phyloP scores from a whole-genome alignment of 2,113 vertebrate genomes.

The Thalassoma bifasciatum region DNA sequence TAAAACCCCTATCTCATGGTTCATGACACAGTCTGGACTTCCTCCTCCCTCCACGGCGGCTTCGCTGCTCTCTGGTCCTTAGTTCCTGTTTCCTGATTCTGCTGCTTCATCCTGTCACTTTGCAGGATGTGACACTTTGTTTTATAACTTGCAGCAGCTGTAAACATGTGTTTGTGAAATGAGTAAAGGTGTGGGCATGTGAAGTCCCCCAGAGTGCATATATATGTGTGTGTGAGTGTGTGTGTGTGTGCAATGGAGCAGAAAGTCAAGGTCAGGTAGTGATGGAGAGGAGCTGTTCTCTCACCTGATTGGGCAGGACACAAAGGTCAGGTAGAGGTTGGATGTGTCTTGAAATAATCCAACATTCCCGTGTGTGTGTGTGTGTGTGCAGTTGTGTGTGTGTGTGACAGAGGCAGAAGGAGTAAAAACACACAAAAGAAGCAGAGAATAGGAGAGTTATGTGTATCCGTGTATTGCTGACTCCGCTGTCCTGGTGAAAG shows the following conservation, averaged over 20 bases:
- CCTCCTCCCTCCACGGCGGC: constrained; percentile 31
- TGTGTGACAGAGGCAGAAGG: constrained; percentile 13
- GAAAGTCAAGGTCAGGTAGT: constrained; percentile 59
- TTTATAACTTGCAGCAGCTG: neutral
- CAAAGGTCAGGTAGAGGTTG: constrained; percentile 57
- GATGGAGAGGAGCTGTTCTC: constrained; percentile 45
- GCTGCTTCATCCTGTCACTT: constrained; percentile 11
- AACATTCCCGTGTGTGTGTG: neutral
- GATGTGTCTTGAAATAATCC: constrained; percentile 8
- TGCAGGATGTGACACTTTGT: constrained; percentile 30
- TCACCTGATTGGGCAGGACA: constrained; percentile 47
- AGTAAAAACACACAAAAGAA: constrained; percentile 34
- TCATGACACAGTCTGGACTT: constrained; percentile 41
- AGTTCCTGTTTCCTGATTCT: constrained; percentile 48
- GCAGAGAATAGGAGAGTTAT: constrained; percentile 42
- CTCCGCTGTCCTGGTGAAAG: constrained; percentile 64
- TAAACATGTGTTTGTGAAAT: constrained; percentile 33
- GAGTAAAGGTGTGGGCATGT: neutral
- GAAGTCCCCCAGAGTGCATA: constrained; percentile 4
- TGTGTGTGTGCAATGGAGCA: constrained; percentile 45
- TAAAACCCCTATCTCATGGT: constrained; percentile 43
- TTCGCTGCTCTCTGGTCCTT: neutral
- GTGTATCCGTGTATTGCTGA: constrained; percentile 67
- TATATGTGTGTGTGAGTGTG: neutral
- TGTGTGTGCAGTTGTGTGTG: neutral